Base-by-base conservation (phyloP, 1,140 invertebrate species). In the Pogonus chalceus region DNA sequence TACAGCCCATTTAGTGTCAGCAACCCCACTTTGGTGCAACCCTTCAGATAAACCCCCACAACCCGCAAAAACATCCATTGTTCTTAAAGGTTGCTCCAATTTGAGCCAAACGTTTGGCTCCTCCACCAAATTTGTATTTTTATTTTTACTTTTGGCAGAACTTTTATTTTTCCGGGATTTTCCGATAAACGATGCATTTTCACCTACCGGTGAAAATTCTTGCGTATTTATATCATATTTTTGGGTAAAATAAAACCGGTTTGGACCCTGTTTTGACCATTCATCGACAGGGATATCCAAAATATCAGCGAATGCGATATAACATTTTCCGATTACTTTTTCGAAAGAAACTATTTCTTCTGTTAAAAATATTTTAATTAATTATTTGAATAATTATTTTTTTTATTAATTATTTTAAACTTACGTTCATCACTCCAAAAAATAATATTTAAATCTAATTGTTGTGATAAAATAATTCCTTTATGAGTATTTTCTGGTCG, bases 41-140 rank as follows among this genome's bases (percentile, higher is more conserved):
- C 86, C 85, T 60, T 83, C 79, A 0, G 82, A 83, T 35, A 87
- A 62, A 2, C 87, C 90, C 49, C 90, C 90, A 71, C 90, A 92
- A 1, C 90, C 90, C 59, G 90, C 87, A 74, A 94, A 93, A n/a
- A 93, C 83, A 69, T 93, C 90, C 49, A 94, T 69, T 35, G 80
- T 81, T 61, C 72, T 70, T 20, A 92, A 66, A 43, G 78, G 80
- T 52, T 67, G 68, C 0, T 69, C 55, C 23, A 79, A 64, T 24
- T 61, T 31, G 24, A 59, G 65, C 67, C 62, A 72, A 18, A 51
- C 22, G 4, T 62, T 60, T 54, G 69, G 68, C 1, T 68, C 56
- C 46, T 66, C 56, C 21, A 63, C 55, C 48, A 62, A 63, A 7
- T 66, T 63, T 9, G 63, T 63, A 53, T 73, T 76, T 47, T 75